Evolutionary conservation across 2,888 invertebrate genomes (phyloP).

Genomic region (Xanthorhoe spadicearia): DNA sequence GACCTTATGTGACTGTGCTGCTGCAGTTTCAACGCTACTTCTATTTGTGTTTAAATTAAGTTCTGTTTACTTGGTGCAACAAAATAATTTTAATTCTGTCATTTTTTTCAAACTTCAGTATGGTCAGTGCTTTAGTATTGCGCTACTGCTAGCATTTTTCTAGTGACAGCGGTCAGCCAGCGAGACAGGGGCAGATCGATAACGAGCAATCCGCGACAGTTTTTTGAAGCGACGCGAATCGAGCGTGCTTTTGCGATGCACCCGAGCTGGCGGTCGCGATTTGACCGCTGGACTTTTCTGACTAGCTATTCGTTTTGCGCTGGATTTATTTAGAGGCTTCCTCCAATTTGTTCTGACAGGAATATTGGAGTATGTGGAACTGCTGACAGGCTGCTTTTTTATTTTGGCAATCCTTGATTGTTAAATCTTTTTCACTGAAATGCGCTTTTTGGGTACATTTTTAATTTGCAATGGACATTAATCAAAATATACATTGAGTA

Average conservation of each 20-base stretch:
- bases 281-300: conserved; percentile 39
- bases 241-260: conserved; percentile 38
- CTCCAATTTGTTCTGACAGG: conserved; percentile 22
- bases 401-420: conserved; percentile 1
- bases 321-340: conserved; percentile 36
- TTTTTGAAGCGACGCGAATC: conserved; percentile 47
- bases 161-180: conserved; percentile 38
- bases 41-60: no score
- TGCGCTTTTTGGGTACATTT: background rate
- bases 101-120: no score
- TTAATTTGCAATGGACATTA: background rate
- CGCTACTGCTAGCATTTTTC: conserved; percentile 19
- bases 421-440: background rate
- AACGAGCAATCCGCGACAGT: conserved; percentile 56
- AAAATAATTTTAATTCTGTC: no score
- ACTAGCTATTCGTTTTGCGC: conserved; percentile 28
- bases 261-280: conserved; percentile 36
- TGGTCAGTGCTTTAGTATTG: conserved; percentile 2
- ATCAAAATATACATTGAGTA: no score
- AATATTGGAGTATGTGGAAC: conserved; percentile 3
- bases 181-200: conserved; percentile 56
- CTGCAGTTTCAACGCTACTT: no score
- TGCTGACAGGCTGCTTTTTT: background rate
- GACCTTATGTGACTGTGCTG: no score
- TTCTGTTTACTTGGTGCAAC: no score